Evolutionary conservation across 1,140 invertebrate species (phyloP).

Genomic region (Hormaphis cornu): DNA sequence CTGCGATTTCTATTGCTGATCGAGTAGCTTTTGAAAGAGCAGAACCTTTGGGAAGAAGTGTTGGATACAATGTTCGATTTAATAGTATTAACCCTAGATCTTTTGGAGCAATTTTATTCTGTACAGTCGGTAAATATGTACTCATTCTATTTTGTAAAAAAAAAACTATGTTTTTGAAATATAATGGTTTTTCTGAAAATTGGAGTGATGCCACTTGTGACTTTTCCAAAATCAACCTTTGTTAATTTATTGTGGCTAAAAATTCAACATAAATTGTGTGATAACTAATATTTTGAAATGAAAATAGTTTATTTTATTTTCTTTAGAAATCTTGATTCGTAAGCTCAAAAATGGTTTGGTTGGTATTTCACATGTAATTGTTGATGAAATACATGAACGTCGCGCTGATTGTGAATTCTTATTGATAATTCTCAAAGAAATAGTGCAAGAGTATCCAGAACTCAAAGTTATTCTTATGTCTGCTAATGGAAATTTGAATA

Average conservation of each 20-base stretch:
- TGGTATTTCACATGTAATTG: slow-evolving; percentile 81
- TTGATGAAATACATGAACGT: slow-evolving; percentile 96
- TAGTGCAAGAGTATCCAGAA: slow-evolving; percentile 80
- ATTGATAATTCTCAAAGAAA: slow-evolving; percentile 83
- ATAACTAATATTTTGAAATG: no score
- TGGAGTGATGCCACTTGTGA: not conserved
- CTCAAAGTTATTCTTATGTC: slow-evolving; percentile 92
- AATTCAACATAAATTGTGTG: no score
- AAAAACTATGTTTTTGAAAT: no score
- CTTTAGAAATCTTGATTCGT: slow-evolving; percentile 67
- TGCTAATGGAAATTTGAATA: slow-evolving; percentile 84
- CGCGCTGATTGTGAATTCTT: slow-evolving; percentile 96
- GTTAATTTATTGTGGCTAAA: no score
- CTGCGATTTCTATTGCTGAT: slow-evolving; percentile 87
- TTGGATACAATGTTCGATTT: slow-evolving; percentile 88
- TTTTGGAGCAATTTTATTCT: slow-evolving; percentile 90
- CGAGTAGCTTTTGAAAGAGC: slow-evolving; percentile 77
- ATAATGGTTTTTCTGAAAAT: no score
- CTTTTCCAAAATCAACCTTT: no score
- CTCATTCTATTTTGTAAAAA: no score
- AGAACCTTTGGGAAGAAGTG: slow-evolving; percentile 69
- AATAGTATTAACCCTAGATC: slow-evolving; percentile 79
- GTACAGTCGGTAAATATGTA: slow-evolving; percentile 63
- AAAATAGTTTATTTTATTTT: not conserved
- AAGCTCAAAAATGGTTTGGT: slow-evolving; percentile 78